These are phyloP conservation scores for Drosophila nigromelanica DNA, from an alignment of 1,140 invertebrate genomes.

Conservation along the genomic window DNA sequence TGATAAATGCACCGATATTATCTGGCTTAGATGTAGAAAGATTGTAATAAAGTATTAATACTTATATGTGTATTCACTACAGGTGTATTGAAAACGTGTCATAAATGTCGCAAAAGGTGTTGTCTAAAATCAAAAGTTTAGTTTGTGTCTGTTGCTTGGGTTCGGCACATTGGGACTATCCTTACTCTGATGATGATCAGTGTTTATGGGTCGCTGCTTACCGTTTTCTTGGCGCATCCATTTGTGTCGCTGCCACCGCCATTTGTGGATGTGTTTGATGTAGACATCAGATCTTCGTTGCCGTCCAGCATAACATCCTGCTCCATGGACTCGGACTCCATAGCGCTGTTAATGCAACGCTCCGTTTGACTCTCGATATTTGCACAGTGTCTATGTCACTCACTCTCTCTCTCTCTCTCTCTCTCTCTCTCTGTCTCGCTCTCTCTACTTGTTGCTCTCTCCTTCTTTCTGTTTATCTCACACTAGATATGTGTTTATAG, in stretches of 20 bases:
- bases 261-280: constrained; percentile 69
- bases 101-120: constrained; percentile 15
- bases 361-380: constrained; percentile 6
- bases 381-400: background rate
- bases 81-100: constrained; percentile 3
- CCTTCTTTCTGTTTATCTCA: constrained; percentile 16
- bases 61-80: background rate
- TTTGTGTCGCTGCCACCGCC: constrained; percentile 56
- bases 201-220: constrained; percentile 46
- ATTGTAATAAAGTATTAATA: background rate
- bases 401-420: background rate
- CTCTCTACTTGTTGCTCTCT: background rate
- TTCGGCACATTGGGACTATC: background rate
- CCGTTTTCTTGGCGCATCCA: constrained; percentile 68
- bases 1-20: background rate
- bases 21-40: constrained; percentile 3
- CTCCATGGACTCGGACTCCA: constrained; percentile 54
- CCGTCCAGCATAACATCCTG: constrained; percentile 61
- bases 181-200: constrained; percentile 5
- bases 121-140: constrained; percentile 6
- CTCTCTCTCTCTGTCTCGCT: constrained; percentile 2
- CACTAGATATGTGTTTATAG: constrained; percentile 13
- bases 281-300: constrained; percentile 69
- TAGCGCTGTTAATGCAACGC: constrained; percentile 28
- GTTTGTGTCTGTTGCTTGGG: background rate